A percentile compares a stretch with the other conserved stretches of the same genome.
These are phyloP conservation scores for Bombus waltoni DNA, from an alignment of 1,140 invertebrate genomes.

Conservation along the genomic window DNA sequence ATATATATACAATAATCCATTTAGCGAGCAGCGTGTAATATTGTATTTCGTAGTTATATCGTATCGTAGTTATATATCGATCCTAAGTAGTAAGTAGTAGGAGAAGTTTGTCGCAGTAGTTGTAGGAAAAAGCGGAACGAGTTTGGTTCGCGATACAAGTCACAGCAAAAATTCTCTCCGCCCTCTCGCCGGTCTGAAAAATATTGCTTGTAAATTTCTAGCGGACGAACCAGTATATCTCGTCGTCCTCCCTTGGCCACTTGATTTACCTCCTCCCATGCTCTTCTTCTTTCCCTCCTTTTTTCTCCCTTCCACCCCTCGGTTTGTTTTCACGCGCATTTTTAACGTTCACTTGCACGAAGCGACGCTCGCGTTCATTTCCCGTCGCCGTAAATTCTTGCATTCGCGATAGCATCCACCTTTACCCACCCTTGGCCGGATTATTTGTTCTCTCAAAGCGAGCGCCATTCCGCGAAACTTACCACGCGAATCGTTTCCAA, in stretches of 20 bases:
- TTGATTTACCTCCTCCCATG: slow-evolving; percentile 19
- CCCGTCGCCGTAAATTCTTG: slow-evolving; percentile 15
- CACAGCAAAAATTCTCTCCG: neutral
- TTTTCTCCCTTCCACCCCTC: neutral
- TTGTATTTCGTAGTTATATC: neutral
- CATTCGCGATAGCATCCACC: neutral
- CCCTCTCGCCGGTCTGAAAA: neutral
- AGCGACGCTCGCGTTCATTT: slow-evolving; percentile 10
- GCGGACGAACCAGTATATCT: slow-evolving; percentile 42
- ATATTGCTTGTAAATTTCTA: slow-evolving; percentile 53
- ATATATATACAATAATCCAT: neutral
- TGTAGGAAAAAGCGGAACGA: neutral
- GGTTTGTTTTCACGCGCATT: neutral
- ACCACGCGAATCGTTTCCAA: neutral
- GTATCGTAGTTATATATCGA: too few species aligned
- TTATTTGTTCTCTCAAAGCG: neutral
- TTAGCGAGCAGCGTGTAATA: neutral
- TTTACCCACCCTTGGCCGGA: neutral
- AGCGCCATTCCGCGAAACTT: neutral
- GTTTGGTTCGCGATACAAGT: neutral
- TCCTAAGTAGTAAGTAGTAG: too few species aligned
- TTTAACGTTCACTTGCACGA: slow-evolving; percentile 17
- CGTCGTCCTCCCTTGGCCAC: slow-evolving; percentile 6
- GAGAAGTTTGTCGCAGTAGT: neutral
- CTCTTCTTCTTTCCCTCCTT: neutral